phyloP scores from a whole-genome alignment of 2,888 invertebrate genomes.

The Synergus umbraculus region DNA sequence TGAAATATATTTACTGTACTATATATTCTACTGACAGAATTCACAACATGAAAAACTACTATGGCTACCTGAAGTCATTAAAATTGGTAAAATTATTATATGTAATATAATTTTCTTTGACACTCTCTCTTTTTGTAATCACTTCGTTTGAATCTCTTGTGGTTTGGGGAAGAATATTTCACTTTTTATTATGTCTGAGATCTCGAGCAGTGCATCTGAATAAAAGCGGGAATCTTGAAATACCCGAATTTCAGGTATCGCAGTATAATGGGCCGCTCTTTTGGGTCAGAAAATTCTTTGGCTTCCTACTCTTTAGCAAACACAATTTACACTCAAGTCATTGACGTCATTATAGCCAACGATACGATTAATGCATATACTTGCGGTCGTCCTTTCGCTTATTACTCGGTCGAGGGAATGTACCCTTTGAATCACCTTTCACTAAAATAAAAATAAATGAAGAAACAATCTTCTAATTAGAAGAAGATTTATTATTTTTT shows the following conservation, averaged over 20 bases:
- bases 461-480: conserved; percentile 18
- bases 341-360: conserved; percentile 57
- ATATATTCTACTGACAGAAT: too few species aligned
- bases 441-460: conserved; percentile 4
- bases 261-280: not conserved
- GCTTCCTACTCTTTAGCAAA: not conserved
- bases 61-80: too few species aligned
- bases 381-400: conserved; percentile 54
- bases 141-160: not conserved
- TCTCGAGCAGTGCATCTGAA: conserved; percentile 4
- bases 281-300: not conserved
- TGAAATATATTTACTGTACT: too few species aligned
- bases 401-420: conserved; percentile 55
- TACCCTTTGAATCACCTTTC: conserved; percentile 46
- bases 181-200: conserved; percentile 25
- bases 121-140: conserved; percentile 5
- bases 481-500: not conserved
- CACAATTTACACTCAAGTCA: conserved; percentile 48
- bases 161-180: not conserved
- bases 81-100: too few species aligned
- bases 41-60: too few species aligned
- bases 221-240: not conserved
- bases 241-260: conserved; percentile 21
- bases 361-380: conserved; percentile 57
- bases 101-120: not conserved